These are phyloP conservation scores for Plagiodera versicolora DNA, from an alignment of 2,888 invertebrate species.

Conservation along the genomic window DNA sequence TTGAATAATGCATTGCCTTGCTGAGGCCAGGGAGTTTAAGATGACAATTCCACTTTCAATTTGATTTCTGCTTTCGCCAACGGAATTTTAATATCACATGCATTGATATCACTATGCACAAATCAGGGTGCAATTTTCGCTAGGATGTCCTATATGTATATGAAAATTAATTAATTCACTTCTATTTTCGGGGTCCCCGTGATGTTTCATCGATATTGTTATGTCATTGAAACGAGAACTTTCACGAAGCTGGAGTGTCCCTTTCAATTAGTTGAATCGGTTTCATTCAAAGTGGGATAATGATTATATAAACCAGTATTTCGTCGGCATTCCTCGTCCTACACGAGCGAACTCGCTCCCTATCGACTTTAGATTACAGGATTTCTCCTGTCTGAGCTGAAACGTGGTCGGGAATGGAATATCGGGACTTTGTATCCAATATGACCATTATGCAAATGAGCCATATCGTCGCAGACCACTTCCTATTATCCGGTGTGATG, in stretches of 20 bases:
- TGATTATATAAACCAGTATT: neutral
- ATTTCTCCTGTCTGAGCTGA: neutral
- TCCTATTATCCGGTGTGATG: neutral
- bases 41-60: no score
- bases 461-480: neutral
- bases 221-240: neutral
- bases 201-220: neutral
- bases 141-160: no score
- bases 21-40: no score
- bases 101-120: no score
- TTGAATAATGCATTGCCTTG: no score
- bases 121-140: no score
- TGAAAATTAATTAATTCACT: no score
- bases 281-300: neutral
- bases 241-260: no score
- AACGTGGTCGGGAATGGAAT: neutral
- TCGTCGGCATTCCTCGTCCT: neutral
- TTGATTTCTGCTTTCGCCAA: no score
- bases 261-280: neutral
- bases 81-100: no score
- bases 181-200: no score
- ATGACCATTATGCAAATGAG: slow-evolving; percentile 1
- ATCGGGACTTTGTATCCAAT: neutral
- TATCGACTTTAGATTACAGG: neutral
- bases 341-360: neutral